These are phyloP conservation scores for Echinarachnius parma DNA, from an alignment of 53 echinoderm and acorn worm genomes.

Conservation along the genomic window DNA sequence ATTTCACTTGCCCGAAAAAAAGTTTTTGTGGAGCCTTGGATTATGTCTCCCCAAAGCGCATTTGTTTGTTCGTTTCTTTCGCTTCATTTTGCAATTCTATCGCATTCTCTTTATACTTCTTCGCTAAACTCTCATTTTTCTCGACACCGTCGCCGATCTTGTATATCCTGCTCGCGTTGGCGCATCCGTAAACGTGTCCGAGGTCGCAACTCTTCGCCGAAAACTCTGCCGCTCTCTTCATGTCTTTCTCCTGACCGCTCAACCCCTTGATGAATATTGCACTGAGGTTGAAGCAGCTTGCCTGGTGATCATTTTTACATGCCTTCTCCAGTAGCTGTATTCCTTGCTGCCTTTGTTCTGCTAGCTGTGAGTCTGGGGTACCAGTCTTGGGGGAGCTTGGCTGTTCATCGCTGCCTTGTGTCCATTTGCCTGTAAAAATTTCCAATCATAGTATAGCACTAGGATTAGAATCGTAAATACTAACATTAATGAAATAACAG, in stretches of 20 bases:
- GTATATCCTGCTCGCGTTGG: constrained; percentile 88
- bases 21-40: no score
- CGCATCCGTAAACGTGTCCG: constrained; percentile 84
- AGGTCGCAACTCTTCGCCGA: constrained; percentile 72
- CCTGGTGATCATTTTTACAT: constrained; percentile 67
- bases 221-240: constrained; percentile 57
- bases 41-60: constrained; percentile 79
- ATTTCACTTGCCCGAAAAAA: no score
- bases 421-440: no score
- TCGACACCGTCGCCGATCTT: constrained; percentile 70
- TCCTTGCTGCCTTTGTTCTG: constrained; percentile 7
- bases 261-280: constrained; percentile 71
- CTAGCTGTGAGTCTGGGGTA: constrained; percentile 13
- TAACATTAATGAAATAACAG: no score
- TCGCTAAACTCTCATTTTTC: constrained; percentile 50
- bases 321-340: constrained; percentile 54
- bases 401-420: no score
- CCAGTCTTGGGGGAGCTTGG: not conserved
- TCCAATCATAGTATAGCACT: no score
- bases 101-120: constrained; percentile 64
- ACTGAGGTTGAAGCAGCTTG: constrained; percentile 83
- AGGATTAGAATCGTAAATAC: no score
- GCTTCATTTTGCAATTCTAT: constrained; percentile 65
- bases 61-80: constrained; percentile 57
- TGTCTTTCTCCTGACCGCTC: constrained; percentile 55